These are phyloP conservation scores for Vandiemenella viatica DNA, from an alignment of 2,888 invertebrate species.

Conservation along the genomic window DNA sequence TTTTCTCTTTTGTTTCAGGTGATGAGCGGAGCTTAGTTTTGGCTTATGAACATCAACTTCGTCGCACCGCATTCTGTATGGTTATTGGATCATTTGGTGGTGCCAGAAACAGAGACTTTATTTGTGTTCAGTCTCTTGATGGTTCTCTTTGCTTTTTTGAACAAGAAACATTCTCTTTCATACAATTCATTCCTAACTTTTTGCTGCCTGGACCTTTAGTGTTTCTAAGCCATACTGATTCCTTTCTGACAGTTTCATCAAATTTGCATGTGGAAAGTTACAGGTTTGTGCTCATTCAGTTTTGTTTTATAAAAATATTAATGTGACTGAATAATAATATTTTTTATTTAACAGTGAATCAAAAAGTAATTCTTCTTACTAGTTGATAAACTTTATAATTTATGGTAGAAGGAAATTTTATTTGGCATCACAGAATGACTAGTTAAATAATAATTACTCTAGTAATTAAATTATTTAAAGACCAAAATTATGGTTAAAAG, in stretches of 20 bases:
- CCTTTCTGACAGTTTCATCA: slow-evolving; percentile 68
- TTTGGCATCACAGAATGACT: too few relatives aligned
- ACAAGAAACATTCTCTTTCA: slow-evolving; percentile 78
- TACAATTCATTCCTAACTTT: slow-evolving; percentile 62
- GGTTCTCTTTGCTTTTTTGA: slow-evolving; percentile 82
- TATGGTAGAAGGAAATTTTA: too few relatives aligned
- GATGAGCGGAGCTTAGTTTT: slow-evolving; percentile 48
- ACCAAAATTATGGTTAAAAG: too few relatives aligned
- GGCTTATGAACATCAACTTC: slow-evolving; percentile 66
- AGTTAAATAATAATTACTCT: too few relatives aligned
- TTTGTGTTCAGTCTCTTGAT: slow-evolving; percentile 83
- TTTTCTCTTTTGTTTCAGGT: slow-evolving; percentile 34
- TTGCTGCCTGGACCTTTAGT: slow-evolving; percentile 72
- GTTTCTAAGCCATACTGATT: slow-evolving; percentile 67
- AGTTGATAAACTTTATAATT: too few relatives aligned
- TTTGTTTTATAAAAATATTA: too few relatives aligned
- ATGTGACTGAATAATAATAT: too few relatives aligned
- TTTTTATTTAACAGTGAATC: too few relatives aligned
- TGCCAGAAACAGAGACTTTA: slow-evolving; percentile 65
- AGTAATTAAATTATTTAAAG: too few relatives aligned
- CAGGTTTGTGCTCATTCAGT: slow-evolving; percentile 55
- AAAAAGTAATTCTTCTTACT: too few relatives aligned
- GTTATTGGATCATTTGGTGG: slow-evolving; percentile 77
- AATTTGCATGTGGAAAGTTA: slow-evolving; percentile 74
- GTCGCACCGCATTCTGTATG: slow-evolving; percentile 60